phyloP scores from a whole-genome alignment of 2,113 vertebrate species.

The Myotis lucifugus region DNA sequence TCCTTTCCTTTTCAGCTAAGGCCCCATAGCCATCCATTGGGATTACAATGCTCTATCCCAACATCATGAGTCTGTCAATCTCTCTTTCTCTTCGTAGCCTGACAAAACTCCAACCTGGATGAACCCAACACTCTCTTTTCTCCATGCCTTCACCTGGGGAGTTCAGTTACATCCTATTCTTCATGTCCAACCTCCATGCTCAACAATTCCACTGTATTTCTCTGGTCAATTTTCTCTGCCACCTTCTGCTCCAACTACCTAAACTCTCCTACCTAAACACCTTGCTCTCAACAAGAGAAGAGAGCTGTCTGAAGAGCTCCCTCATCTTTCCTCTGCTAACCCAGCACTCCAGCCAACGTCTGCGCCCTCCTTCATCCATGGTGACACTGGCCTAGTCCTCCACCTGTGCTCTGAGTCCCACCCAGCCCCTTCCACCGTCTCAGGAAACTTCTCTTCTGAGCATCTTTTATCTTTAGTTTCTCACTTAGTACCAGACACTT shows the following conservation, averaged over 20 bases:
- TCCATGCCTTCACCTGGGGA: neutral
- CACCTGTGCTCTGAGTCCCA: neutral
- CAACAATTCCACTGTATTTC: neutral
- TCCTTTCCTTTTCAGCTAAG: neutral
- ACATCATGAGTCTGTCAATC: neutral
- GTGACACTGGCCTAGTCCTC: neutral
- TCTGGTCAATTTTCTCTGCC: neutral
- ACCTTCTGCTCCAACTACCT: neutral
- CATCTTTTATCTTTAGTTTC: neutral
- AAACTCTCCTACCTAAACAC: neutral
- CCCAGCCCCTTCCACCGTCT: neutral
- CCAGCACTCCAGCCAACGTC: neutral
- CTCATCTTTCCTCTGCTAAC: neutral
- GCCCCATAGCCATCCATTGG: neutral
- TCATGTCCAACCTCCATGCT: neutral
- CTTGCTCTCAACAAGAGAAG: neutral
- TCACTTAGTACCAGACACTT: neutral
- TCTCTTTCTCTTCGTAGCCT: neutral
- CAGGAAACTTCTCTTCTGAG: neutral
- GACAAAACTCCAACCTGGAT: neutral
- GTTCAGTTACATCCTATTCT: neutral
- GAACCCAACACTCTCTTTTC: neutral
- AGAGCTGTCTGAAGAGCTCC: neutral
- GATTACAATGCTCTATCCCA: neutral
- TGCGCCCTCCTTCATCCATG: fast-evolving